phyloP scores from a whole-genome alignment of 2,797 vertebrate species.

The Bufotes viridis region DNA sequence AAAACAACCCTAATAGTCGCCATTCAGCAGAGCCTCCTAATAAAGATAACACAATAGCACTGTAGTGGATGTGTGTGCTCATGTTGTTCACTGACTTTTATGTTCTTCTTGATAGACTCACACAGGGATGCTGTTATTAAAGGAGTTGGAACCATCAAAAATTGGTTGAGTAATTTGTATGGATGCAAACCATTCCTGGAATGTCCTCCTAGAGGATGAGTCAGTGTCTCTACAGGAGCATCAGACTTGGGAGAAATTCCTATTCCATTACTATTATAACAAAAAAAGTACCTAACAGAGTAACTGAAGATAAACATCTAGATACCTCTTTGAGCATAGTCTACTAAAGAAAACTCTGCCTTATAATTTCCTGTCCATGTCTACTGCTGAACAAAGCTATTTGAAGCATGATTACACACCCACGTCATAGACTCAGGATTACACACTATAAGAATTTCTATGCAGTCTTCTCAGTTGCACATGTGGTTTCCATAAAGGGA shows the following conservation, averaged over 20 bases:
- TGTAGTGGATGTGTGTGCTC: conserved; percentile 21
- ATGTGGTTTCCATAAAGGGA: not conserved
- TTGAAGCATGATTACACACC: not conserved
- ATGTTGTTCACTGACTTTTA: conserved; percentile 19
- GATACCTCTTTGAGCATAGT: not conserved
- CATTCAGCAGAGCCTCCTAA: conserved; percentile 36
- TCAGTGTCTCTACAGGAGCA: not conserved
- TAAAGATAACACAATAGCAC: conserved; percentile 44
- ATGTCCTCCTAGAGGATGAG: not conserved
- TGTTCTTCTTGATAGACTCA: conserved; percentile 14
- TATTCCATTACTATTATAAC: not conserved
- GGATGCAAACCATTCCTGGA: conserved; percentile 9
- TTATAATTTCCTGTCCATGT: not conserved
- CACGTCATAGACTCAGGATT: not conserved
- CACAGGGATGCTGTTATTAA: not conserved
- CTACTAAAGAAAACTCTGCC: no score
- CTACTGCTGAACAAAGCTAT: not conserved
- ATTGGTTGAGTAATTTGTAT: conserved; percentile 6
- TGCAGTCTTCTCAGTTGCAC: not conserved
- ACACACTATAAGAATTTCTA: not conserved
- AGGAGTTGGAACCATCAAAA: not conserved
- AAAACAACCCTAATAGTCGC: conserved; percentile 55
- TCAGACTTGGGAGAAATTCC: not conserved
- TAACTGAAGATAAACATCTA: not conserved
- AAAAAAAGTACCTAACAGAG: not conserved